Evolutionary conservation across 2,888 invertebrate genomes (phyloP), one percentile per base, ranked within the genome.

Genomic region (Muschampia plurimacula): DNA sequence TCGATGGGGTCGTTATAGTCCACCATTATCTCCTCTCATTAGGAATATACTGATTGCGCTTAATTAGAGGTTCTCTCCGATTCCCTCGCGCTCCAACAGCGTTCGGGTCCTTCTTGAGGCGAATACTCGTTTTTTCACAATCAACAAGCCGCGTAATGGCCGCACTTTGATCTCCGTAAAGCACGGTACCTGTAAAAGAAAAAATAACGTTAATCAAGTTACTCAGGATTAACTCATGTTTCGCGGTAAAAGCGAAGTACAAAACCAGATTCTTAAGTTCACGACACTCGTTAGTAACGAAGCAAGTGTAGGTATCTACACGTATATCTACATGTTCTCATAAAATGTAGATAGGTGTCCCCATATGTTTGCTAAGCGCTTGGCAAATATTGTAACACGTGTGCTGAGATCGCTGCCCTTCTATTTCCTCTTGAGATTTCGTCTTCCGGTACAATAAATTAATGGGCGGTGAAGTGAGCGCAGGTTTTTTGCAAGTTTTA

Each of bases 341-440:
- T 74, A 72, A 86, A 84, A 75, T 82, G 76, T 79, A 76, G 77
- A 81, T 78, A 83, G 81, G 80, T 90, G 91, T 87, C 88, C 84
- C 86, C 91, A 92, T 87, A 90, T 92, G 93, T 91, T 92, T 90
- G 88, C 84, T 85, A 82, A 85, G 84, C 86, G 87, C 88, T 89
- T 86, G 87, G 93, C 91, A 94, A 94, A 94, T 93, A 94, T 94
- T 94, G 90, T 93, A 93, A 93, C 94, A 93, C 94, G 93, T 94
- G 94, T 93, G 93, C 89, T 77, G 80, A 81, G 86, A 85, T 85
- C 84, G 80, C 81, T 86, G 88, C 90, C 89, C 90, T 89, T 89
- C 89, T 91, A 91, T 92, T 93, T 93, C 93, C 92, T 93, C 90
- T 92, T 86, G 88, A 93, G 92, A 93, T 93, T 92, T 93, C 87